A percentile compares a stretch with the other conserved stretches of the same genome.
Evolutionary conservation across 2,797 vertebrate species (phyloP).

Genomic region (Microcaecilia unicolor): DNA sequence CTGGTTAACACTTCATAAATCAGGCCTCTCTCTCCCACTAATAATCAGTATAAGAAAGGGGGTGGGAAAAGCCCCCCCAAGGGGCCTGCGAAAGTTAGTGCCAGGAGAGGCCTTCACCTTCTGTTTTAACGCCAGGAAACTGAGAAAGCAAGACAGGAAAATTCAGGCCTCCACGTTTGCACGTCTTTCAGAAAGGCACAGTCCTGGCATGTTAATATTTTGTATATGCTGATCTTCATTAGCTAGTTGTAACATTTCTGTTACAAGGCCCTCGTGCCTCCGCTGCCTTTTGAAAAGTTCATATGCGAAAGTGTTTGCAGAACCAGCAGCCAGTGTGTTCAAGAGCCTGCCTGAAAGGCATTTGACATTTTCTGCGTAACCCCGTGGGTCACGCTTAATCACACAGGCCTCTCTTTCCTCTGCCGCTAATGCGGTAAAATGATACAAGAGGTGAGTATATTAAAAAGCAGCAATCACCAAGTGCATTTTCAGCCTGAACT

Average conservation of each 20-base stretch:
- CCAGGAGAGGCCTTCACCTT: too few relatives aligned
- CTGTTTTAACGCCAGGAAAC: too few relatives aligned
- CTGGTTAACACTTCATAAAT: too few relatives aligned
- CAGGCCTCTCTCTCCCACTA: too few relatives aligned
- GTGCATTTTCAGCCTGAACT: slow-evolving; percentile 1
- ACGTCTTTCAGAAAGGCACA: background rate
- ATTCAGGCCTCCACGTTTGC: too few relatives aligned
- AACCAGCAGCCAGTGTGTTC: background rate
- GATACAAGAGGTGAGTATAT: background rate
- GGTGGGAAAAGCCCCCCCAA: too few relatives aligned
- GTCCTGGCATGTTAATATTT: background rate
- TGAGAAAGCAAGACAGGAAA: too few relatives aligned
- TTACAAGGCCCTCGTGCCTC: background rate
- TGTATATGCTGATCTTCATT: background rate
- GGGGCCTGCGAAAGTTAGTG: too few relatives aligned
- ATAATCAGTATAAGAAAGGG: too few relatives aligned
- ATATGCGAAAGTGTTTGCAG: slow-evolving; percentile 4
- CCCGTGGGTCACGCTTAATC: background rate
- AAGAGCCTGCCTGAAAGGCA: slow-evolving; percentile 8
- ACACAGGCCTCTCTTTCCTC: background rate
- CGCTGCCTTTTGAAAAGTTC: background rate
- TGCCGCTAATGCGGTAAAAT: background rate
- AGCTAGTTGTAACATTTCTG: background rate
- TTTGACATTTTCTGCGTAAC: slow-evolving; percentile 8
- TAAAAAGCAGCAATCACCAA: background rate